Conservation (phyloP, 2,113 vertebrate species). For the Triplophysa siluroides region DNA sequence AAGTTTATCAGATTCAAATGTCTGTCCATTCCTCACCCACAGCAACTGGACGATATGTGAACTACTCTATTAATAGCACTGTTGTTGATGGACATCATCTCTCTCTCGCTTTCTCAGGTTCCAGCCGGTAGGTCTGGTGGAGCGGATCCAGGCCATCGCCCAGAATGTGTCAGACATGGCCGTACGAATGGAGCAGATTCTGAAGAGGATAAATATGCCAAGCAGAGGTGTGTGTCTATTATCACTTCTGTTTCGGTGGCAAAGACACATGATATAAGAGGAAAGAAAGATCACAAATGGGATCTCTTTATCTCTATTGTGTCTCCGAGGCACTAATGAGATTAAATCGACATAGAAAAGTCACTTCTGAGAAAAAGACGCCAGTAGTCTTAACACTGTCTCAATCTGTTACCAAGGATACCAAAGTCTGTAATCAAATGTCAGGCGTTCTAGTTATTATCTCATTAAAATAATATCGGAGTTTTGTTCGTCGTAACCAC, state of each 20-base stretch:
- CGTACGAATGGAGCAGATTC: constrained; percentile 91
- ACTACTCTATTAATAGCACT: neutral
- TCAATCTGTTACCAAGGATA: no score
- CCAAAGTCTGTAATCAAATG: no score
- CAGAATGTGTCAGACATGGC: constrained; percentile 96
- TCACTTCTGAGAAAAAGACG: no score
- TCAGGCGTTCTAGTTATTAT: no score
- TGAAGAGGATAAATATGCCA: constrained; percentile 83
- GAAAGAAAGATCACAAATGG: neutral
- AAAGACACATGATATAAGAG: neutral
- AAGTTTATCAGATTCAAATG: neutral
- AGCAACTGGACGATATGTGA: neutral
- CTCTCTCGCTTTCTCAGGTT: constrained; percentile 70
- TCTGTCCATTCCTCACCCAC: neutral
- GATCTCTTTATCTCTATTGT: neutral
- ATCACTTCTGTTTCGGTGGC: neutral
- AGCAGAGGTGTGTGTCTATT: constrained; percentile 73
- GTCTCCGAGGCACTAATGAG: neutral
- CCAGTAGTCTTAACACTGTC: no score
- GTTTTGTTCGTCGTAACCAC: no score
- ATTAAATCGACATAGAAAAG: neutral
- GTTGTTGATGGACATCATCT: neutral
- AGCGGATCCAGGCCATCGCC: constrained; percentile 94
- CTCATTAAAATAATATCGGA: no score
- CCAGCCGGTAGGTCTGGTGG: constrained; percentile 83